Conservation (phyloP, 64 coral and sea anemone species). For the Trachythela sp. region DNA sequence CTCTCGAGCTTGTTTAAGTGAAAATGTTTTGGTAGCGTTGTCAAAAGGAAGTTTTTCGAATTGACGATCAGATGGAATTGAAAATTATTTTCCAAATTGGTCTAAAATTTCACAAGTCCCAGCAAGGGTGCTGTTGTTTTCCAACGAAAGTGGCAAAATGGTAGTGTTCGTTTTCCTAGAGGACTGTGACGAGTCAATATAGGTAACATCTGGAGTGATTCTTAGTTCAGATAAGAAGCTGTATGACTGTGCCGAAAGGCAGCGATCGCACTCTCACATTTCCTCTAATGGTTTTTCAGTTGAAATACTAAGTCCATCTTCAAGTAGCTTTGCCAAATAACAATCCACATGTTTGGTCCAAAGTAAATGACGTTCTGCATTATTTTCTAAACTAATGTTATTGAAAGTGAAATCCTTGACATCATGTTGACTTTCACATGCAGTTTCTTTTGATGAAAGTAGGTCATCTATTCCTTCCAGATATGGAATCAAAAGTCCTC, state of each 20-base stretch:
- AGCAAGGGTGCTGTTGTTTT: constrained; percentile 31
- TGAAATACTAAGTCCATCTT: neutral
- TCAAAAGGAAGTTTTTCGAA: constrained; percentile 35
- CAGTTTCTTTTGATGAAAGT: neutral
- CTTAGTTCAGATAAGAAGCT: neutral
- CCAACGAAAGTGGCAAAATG: constrained; percentile 33
- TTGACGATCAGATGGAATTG: neutral
- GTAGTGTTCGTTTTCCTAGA: constrained; percentile 17
- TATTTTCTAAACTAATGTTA: neutral
- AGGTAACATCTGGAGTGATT: neutral
- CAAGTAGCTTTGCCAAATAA: neutral
- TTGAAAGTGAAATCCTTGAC: neutral
- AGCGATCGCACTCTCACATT: neutral
- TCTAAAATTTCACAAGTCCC: too few relatives aligned
- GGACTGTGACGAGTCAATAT: neutral
- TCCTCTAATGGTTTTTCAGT: neutral
- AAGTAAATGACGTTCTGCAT: constrained; percentile 3
- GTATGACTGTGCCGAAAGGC: neutral
- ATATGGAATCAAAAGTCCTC: constrained; percentile 22
- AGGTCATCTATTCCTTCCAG: neutral
- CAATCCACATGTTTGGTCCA: constrained; percentile 8
- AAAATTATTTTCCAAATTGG: constrained; percentile 28
- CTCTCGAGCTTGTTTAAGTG: constrained; percentile 20
- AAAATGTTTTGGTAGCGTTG: neutral
- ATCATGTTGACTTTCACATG: constrained; percentile 22